Conservation (phyloP, 2,797 vertebrate species). For the Tapera naevia region DNA sequence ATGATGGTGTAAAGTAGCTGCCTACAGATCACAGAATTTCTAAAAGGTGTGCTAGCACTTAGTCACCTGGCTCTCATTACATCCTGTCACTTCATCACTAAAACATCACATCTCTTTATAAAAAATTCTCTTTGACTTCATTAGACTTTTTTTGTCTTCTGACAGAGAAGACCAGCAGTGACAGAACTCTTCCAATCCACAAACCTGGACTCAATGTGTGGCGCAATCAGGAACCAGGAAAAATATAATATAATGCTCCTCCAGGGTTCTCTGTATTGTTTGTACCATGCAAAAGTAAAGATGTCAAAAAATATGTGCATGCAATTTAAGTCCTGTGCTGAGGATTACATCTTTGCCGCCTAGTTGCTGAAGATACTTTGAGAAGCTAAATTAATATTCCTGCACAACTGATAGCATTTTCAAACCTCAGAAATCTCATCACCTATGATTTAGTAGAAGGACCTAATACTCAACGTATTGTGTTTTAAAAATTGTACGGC, state of each 20-base stretch:
- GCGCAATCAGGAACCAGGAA: background rate
- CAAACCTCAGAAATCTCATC: background rate
- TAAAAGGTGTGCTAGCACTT: background rate
- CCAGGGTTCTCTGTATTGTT: background rate
- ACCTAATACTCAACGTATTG: background rate
- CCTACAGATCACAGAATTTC: background rate
- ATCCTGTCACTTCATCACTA: background rate
- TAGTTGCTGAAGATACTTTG: background rate
- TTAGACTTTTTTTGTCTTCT: background rate
- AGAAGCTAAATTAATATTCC: background rate
- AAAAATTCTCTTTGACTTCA: background rate
- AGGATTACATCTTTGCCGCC: background rate
- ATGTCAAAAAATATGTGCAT: background rate
- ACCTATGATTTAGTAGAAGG: background rate
- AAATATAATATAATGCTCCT: background rate
- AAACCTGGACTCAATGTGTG: background rate
- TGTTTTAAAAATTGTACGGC: background rate
- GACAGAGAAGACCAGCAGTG: background rate
- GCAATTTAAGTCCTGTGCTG: background rate
- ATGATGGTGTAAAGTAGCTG: background rate
- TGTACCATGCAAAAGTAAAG: background rate
- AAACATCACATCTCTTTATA: background rate
- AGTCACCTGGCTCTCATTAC: background rate
- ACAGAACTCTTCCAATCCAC: background rate
- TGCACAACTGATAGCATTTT: background rate